Evolutionary conservation across 2,888 invertebrate species (phyloP), one percentile per base, ranked within the genome.

Genomic region (Metopia argyrocephala): DNA sequence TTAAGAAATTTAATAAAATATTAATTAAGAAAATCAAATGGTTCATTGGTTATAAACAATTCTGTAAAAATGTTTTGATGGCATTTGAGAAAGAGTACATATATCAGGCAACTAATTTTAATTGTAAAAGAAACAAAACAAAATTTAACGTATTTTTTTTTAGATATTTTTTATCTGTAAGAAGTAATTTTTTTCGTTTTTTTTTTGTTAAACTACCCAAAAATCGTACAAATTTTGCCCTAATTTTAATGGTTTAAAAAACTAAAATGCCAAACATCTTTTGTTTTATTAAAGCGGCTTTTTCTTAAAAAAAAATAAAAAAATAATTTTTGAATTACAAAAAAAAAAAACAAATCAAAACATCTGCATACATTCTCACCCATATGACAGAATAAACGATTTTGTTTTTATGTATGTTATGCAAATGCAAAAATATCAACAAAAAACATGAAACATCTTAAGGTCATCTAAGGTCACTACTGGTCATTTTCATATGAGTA

Each of bases 351-450:
- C 5, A 50, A 31, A 46, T 62, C 7, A 62, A 31, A 61, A 87
- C 89, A 89, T 88, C 90, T 88, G 90, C 86, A 87, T 86, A 84
- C 85, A 86, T 90, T 89, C 90, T 89, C 88, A 90, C 86, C 88
- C 56, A 56, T 45, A n/a, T n/a, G n/a, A n/a, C n/a, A 62, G 70
- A 38, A 62, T 48, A 66, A 27, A 31, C 9, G 87, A 87, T 87
- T 88, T 88, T 89, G 87, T 89, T 15, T 87, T 87, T 88, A n/a
- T 18, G 38, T 52, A 66, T 18, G 70, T 5, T 87, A 88, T 88
- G 88, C 87, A 88, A 88, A 88, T 88, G 85, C 84, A 83, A 76
- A 75, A 45, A 69, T 45, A 50, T 25, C 68, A 57, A 75, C 64
- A 70, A 74, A 46, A 73, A 79, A 76, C 61, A 79, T 74, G 75